These are phyloP conservation scores for Thymelicus sylvestris DNA, from an alignment of 2,888 invertebrate species.

Conservation along the genomic window DNA sequence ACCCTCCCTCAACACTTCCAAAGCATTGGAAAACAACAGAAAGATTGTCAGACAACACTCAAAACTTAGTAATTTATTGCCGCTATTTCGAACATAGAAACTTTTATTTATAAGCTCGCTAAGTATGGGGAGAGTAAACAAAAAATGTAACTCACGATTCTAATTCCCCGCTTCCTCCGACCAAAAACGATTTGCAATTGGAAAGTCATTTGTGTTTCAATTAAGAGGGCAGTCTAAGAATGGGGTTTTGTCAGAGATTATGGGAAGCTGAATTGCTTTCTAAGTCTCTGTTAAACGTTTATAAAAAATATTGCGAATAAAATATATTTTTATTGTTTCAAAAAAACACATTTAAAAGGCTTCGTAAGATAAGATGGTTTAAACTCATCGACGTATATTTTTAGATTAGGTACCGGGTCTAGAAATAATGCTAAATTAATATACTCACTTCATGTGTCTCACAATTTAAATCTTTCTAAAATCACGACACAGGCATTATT, in stretches of 20 bases:
- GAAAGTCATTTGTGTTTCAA: constrained; percentile 74
- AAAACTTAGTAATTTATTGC: constrained; percentile 26
- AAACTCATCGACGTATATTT: no score
- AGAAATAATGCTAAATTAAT: no score
- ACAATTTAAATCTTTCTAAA: no score
- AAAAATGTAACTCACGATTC: constrained; percentile 53
- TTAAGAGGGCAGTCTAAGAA: constrained; percentile 56
- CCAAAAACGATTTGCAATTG: constrained; percentile 55
- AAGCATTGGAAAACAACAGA: constrained; percentile 7
- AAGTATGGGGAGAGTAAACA: constrained; percentile 28
- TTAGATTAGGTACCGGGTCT: no score
- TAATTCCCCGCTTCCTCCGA: constrained; percentile 47
- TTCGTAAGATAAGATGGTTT: not conserved
- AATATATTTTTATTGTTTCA: constrained; percentile 1
- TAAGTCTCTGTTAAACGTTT: constrained; percentile 51
- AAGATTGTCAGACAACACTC: constrained; percentile 21
- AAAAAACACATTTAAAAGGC: not conserved
- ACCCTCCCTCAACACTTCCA: not conserved
- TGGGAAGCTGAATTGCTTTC: constrained; percentile 61
- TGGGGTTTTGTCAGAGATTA: constrained; percentile 59
- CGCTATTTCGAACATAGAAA: no score
- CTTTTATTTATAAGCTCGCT: constrained; percentile 4
- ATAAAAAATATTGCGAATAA: constrained; percentile 44
- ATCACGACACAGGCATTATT: no score
- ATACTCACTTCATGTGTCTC: no score